Conservation (phyloP, 2,797 vertebrate species). For the Microctenopoma lineatum region DNA sequence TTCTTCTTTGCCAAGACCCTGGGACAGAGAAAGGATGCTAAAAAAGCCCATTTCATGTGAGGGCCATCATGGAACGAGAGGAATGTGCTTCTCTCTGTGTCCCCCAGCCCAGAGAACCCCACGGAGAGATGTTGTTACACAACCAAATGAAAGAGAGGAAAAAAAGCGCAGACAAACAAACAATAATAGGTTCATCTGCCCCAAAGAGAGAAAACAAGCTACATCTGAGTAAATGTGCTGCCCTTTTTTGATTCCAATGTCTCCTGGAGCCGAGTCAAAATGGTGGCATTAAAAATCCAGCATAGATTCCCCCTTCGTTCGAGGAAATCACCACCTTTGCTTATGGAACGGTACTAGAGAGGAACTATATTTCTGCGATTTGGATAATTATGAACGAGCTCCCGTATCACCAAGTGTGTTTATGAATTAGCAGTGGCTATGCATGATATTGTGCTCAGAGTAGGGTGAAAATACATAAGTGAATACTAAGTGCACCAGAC, state of each 20-base stretch:
- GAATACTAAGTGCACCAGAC: constrained; percentile 79
- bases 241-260: constrained; percentile 50
- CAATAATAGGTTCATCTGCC: constrained; percentile 66
- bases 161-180: constrained; percentile 46
- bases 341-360: constrained; percentile 68
- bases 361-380: constrained; percentile 61
- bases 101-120: constrained; percentile 60
- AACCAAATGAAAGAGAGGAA: constrained; percentile 57
- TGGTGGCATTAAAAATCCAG: constrained; percentile 70
- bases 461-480: constrained; percentile 81
- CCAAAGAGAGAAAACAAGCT: constrained; percentile 51
- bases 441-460: constrained; percentile 77
- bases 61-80: constrained; percentile 64
- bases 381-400: constrained; percentile 75
- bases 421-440: constrained; percentile 81
- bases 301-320: constrained; percentile 58
- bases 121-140: constrained; percentile 63
- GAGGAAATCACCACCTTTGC: constrained; percentile 72
- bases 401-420: constrained; percentile 75
- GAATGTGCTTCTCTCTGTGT: constrained; percentile 69
- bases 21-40: constrained; percentile 44
- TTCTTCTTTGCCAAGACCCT: constrained; percentile 45
- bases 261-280: constrained; percentile 50
- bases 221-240: constrained; percentile 60
- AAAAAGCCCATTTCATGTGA: constrained; percentile 56